phyloP scores from a whole-genome alignment of 2,888 invertebrate species.

The Parnassius glacialis region DNA sequence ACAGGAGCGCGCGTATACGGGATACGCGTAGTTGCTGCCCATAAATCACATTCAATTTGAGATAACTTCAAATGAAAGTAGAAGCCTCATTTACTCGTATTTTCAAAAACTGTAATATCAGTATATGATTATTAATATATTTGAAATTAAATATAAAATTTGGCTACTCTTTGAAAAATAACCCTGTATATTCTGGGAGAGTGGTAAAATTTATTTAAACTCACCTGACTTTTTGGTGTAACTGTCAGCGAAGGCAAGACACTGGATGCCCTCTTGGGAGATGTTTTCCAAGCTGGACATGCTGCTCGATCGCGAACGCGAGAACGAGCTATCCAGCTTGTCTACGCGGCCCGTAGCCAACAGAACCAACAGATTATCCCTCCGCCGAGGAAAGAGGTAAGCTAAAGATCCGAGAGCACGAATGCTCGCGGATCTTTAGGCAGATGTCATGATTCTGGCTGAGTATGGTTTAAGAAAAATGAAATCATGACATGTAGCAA shows the following conservation, averaged over 20 bases:
- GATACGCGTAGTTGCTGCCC: no score
- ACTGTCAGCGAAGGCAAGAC: slow-evolving; percentile 97
- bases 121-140: no score
- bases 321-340: slow-evolving; percentile 98
- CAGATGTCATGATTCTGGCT: slow-evolving; percentile 30
- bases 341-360: slow-evolving; percentile 88
- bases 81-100: no score
- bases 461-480: neutral
- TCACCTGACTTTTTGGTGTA: slow-evolving; percentile 96
- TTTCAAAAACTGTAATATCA: no score
- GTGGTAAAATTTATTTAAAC: slow-evolving; percentile 34
- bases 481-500: no score
- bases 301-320: slow-evolving; percentile 97
- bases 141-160: no score
- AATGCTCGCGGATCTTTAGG: slow-evolving; percentile 35
- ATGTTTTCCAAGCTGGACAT: slow-evolving; percentile 99
- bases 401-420: slow-evolving; percentile 34
- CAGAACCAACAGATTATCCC: slow-evolving; percentile 59
- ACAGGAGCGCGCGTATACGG: no score
- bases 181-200: no score
- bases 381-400: slow-evolving; percentile 33
- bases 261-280: slow-evolving; percentile 96
- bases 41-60: no score
- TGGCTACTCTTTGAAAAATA: no score
- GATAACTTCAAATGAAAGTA: no score